A percentile compares a stretch with the other conserved stretches of the same genome.
Conservation (phyloP, 2,888 invertebrate species). For the Escarpia spicata region DNA sequence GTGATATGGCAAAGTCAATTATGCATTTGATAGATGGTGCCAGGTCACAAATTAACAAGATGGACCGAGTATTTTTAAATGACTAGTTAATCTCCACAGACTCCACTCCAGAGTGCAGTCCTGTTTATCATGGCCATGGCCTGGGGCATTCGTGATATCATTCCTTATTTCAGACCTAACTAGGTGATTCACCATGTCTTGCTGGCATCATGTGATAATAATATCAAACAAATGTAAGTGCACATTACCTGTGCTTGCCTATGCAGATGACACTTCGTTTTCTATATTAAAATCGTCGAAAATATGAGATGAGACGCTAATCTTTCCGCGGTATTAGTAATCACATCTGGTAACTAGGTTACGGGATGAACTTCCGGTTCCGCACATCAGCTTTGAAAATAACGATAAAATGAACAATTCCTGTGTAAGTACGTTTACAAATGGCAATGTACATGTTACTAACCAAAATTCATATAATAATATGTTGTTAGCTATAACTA, state of each 20-base stretch:
- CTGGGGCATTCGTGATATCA: too few species aligned
- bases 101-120: too few species aligned
- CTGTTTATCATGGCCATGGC: too few species aligned
- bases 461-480: neutral
- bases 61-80: too few species aligned
- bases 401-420: neutral
- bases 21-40: too few species aligned
- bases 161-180: too few species aligned
- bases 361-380: neutral
- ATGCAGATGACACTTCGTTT: neutral
- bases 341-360: slow-evolving; percentile 7
- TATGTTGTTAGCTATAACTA: neutral
- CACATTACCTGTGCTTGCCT: neutral
- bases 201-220: neutral
- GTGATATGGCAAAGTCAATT: too few species aligned
- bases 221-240: neutral
- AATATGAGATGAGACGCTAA: neutral
- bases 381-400: neutral
- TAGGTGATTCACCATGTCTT: neutral
- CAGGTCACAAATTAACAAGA: too few species aligned
- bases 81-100: too few species aligned
- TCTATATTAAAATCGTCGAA: neutral
- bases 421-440: neutral
- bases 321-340: neutral
- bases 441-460: neutral